phyloP scores from a whole-genome alignment of 2,888 invertebrate species.

The Euplexia lucipara region DNA sequence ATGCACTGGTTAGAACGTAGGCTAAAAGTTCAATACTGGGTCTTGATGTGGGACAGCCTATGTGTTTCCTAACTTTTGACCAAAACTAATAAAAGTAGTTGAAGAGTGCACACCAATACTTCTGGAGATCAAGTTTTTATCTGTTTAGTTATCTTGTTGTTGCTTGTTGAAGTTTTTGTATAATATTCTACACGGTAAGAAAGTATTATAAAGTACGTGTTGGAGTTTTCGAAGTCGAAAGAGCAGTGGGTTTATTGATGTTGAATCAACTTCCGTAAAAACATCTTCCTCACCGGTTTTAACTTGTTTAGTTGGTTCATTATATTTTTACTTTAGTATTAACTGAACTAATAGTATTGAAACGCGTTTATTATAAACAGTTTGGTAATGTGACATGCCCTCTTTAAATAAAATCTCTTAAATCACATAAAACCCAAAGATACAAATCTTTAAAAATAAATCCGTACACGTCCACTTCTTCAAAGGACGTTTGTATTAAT shows the following conservation, averaged over 20 bases:
- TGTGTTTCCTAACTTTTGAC: constrained; percentile 61
- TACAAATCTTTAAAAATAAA: constrained; percentile 30
- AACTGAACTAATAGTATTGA: too few relatives aligned
- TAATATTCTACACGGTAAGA: constrained; percentile 55
- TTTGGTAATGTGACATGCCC: not conserved
- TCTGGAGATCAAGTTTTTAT: constrained; percentile 67
- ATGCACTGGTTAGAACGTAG: constrained; percentile 36
- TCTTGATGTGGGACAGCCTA: not conserved
- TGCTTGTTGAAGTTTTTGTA: constrained; percentile 55
- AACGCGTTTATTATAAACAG: not conserved
- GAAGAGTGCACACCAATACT: constrained; percentile 56
- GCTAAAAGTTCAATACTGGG: too few relatives aligned
- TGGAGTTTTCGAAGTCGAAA: constrained; percentile 34
- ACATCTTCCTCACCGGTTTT: constrained; percentile 17
- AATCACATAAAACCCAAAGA: constrained; percentile 13
- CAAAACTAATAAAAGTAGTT: constrained; percentile 73
- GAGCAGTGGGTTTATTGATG: constrained; percentile 46
- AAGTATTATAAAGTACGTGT: constrained; percentile 57
- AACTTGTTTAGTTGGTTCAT: constrained; percentile 13
- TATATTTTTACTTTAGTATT: not conserved
- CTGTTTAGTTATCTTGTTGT: constrained; percentile 68
- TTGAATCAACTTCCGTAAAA: constrained; percentile 13
- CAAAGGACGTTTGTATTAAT: constrained; percentile 61
- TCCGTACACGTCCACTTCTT: constrained; percentile 40
- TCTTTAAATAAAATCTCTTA: constrained; percentile 1